Percentiles rank a stretch among this genome's conserved stretches.
Conservation (phyloP, 1,140 invertebrate genomes). For the Euura saliciscinereae region DNA sequence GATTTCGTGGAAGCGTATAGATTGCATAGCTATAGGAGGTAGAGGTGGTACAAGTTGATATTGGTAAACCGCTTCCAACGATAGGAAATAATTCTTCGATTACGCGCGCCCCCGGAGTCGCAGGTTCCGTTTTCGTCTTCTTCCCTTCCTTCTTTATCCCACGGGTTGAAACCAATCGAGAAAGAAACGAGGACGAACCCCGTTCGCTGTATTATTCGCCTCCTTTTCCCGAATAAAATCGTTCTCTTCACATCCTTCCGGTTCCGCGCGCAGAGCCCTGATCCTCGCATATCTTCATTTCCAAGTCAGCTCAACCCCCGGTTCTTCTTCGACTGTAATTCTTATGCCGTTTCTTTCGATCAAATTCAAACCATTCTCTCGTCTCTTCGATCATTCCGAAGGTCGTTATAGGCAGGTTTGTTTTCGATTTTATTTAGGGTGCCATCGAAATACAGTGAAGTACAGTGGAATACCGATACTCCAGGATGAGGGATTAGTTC, state of each 20-base stretch:
- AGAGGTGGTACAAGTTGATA: neutral
- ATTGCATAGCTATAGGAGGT: neutral
- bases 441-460: too few relatives aligned
- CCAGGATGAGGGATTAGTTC: too few relatives aligned
- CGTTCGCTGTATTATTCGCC: neutral
- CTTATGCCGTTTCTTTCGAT: neutral
- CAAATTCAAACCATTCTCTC: neutral
- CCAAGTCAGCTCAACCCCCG: too few relatives aligned
- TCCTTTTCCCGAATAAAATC: neutral
- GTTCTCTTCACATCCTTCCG: neutral
- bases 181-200: neutral
- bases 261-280: neutral
- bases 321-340: neutral
- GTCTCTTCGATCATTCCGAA: neutral
- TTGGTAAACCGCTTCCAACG: slow-evolving; percentile 5
- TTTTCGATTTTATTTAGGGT: neutral
- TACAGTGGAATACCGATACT: too few relatives aligned
- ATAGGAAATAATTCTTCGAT: slow-evolving; percentile 5
- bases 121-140: neutral
- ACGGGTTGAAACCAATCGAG: neutral
- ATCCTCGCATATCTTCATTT: neutral
- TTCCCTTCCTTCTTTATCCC: neutral
- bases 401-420: neutral
- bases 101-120: neutral
- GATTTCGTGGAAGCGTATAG: neutral